phyloP scores from a whole-genome alignment of 2,888 invertebrate species.

The Drosophila stalkeri region DNA sequence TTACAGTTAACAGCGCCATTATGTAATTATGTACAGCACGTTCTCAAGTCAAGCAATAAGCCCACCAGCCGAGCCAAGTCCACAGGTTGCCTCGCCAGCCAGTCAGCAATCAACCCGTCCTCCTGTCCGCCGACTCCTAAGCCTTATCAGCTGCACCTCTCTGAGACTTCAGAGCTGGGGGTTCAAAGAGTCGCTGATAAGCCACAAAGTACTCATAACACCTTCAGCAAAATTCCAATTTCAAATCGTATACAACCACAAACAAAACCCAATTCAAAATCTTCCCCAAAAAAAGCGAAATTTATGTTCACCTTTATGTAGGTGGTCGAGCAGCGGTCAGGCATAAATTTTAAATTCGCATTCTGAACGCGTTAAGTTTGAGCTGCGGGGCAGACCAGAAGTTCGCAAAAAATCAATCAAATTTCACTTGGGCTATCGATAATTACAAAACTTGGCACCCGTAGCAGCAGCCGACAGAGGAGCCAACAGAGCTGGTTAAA shows the following conservation, averaged over 20 bases:
- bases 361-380: conserved; percentile 38
- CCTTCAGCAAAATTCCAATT: conserved; percentile 30
- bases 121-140: not conserved
- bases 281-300: conserved; percentile 16
- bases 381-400: conserved; percentile 23
- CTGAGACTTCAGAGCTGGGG: not conserved
- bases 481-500: conserved; percentile 61
- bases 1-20: conserved; percentile 81
- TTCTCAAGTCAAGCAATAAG: conserved; percentile 33
- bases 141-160: conserved; percentile 30
- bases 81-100: conserved; percentile 18
- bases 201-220: conserved; percentile 39
- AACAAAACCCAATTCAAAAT: conserved; percentile 11
- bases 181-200: conserved; percentile 36
- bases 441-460: conserved; percentile 64
- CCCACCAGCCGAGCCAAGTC: conserved; percentile 47
- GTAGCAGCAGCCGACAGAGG: conserved; percentile 13
- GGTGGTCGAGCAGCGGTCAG: conserved; percentile 46
- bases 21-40: conserved; percentile 73
- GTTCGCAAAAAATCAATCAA: conserved; percentile 75
- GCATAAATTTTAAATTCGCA: conserved; percentile 55
- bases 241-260: conserved; percentile 14
- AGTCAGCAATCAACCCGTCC: not conserved
- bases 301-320: conserved; percentile 58
- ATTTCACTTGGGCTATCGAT: conserved; percentile 63